Evolutionary conservation across 2,888 invertebrate species (phyloP), one percentile per base, ranked within the genome.

Genomic region (Ormia ochracea): DNA sequence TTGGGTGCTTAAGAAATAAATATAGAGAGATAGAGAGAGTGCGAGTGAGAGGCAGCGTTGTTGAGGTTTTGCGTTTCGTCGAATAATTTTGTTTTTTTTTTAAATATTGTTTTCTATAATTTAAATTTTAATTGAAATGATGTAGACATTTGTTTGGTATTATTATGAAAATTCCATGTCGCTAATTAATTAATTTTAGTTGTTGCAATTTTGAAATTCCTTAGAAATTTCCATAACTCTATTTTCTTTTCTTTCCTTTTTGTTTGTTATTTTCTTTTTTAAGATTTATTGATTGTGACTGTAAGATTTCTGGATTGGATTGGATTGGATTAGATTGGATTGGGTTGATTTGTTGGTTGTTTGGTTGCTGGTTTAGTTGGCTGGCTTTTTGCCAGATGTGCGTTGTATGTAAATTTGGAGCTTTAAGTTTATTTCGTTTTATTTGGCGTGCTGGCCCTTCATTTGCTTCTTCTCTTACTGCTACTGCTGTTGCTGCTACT

Each of bases 191-290:
- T 43, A 17, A 28, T 19, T 61, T 36, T n/a, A n/a, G 7, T 5
- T 45, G n/a, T 23, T 14, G 14, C 17, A 1, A 21, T 9, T 23
- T 56, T 17, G 26, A 38, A 12, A 12, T 61, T 56, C 14, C 52
- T 76, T 43, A 61, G 69, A 68, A 61, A 69, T 69, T 69, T 69
- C 69, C 69, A 76, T 68, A 50, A 68, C 69, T 69, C 61, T 54
- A 1, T 36, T 45, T 36, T 65, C 21, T 61, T 38, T 14, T 38
- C 23, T 7, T 33, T 12, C 1, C 31, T 52, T 12, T 45, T 36
- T 65, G 14, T 61, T 45, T 21, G 26, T 31, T 10, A 9, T 31
- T 6, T 1, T 10, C 9, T 59, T 23, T 26, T 21, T 41, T 41
- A 7, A 48, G 12, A 48, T 38, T 36, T 69, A 50, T 48, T 59